Base-by-base conservation (phyloP, 2,113 vertebrate species). In the Cephalopterus ornatus region DNA sequence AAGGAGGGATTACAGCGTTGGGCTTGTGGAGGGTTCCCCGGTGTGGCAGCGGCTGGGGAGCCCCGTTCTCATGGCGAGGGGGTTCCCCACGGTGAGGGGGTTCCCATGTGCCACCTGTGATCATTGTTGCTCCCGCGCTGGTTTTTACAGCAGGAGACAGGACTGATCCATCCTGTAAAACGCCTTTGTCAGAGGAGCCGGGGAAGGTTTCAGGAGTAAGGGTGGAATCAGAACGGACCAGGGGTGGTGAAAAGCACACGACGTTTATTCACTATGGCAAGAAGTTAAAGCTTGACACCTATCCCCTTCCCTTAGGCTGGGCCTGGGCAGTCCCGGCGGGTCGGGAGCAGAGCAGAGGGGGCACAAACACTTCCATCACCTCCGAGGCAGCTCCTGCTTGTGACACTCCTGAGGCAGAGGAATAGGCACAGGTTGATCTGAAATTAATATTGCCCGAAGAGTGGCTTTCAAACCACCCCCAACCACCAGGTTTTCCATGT, bases 301-400 rank as follows among this genome's bases (percentile, higher is more conserved):
- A 1, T 46, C 79, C 73, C 21, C 33, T 81, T 76, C 22, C 4
- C 24, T 59, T 26, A 49, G 68, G 42, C 27, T 44, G 4, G 23
- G 68, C 27, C 15, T 0, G 1, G 53, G 74, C 35, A 23, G 27
- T 6, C 27, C 63, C 1, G 0, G 11, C 9, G 21, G 8, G 18
- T 9, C 0, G 5, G 21, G 13, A 30, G 52, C n/a, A 14, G 32
- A 37, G 27, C 58, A 5, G 5, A 0, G 58, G 52, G 74, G 56
- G 41, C 89, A 12, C 4, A 2, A 30, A 9, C 41, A 9, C 14
- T 8, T 23, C 47, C 76, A 6, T 9, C 8, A 1, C 17, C 33
- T 37, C 61, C 0, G 1, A 39, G 76, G 15, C 3, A 2, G 12
- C 50, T 50, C n/a, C 79, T 46, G 91, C 80, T 26, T 3, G 9